Percentiles rank a stretch among this genome's conserved stretches.
Conservation (phyloP, 1,140 invertebrate genomes). For the Bemisia tabaci region DNA sequence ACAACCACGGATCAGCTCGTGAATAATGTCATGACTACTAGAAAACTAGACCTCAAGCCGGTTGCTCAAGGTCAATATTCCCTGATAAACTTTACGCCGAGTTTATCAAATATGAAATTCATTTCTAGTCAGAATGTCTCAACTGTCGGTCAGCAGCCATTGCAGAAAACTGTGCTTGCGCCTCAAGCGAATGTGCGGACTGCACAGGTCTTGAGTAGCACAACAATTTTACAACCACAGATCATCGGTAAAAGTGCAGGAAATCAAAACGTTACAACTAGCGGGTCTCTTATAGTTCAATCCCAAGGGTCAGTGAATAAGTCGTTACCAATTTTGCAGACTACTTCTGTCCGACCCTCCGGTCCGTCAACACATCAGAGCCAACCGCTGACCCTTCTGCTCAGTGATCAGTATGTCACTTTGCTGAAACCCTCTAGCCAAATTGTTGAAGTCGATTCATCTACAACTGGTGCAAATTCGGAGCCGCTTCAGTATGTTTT, state of each 20-base stretch:
- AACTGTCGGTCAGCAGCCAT: neutral
- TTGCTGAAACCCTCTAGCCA: constrained; percentile 20
- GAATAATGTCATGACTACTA: neutral
- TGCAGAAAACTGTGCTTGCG: neutral
- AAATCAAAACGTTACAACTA: no score
- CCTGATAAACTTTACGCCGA: neutral
- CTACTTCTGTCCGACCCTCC: neutral
- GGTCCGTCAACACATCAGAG: constrained; percentile 4
- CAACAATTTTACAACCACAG: no score
- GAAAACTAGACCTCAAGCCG: neutral
- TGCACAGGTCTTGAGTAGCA: no score
- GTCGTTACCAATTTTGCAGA: constrained; percentile 12
- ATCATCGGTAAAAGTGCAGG: no score
- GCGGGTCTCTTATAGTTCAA: neutral
- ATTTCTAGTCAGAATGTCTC: neutral
- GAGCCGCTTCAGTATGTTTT: constrained; percentile 19
- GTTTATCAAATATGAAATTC: neutral
- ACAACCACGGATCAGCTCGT: neutral
- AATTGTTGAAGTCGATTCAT: constrained; percentile 27
- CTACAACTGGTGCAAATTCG: constrained; percentile 21
- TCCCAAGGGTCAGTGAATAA: constrained; percentile 7
- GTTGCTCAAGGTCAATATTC: neutral
- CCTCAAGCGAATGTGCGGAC: no score
- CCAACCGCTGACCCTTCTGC: constrained; percentile 19
- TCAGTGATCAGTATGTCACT: constrained; percentile 14